These are phyloP conservation scores for Acanthoscelides obtectus DNA, from an alignment of 2,888 invertebrate genomes.

Conservation along the genomic window DNA sequence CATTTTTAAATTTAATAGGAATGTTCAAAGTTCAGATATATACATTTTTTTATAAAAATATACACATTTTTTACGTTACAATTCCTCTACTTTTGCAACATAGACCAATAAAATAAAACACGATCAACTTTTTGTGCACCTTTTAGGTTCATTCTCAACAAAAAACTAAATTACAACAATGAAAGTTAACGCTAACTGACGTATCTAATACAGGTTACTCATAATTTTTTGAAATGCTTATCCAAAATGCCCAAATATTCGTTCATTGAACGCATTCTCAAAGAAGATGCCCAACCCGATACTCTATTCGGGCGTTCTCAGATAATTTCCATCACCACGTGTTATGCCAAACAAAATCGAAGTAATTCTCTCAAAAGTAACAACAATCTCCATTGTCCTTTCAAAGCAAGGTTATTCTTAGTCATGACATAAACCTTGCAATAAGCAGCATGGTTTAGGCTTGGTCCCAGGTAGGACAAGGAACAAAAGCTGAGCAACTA, in stretches of 20 bases:
- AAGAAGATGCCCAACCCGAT: too few relatives aligned
- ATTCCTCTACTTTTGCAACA: background rate
- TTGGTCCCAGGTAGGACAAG: too few relatives aligned
- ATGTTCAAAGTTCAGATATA: conserved; percentile 37
- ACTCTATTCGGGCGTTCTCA: too few relatives aligned
- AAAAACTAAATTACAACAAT: background rate
- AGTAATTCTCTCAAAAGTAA: too few relatives aligned
- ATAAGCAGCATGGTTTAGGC: too few relatives aligned
- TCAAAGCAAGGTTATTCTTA: too few relatives aligned
- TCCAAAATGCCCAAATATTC: background rate
- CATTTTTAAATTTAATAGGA: conserved; percentile 29
- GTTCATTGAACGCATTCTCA: background rate
- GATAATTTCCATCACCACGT: too few relatives aligned
- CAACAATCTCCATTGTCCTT: too few relatives aligned
- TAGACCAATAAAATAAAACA: background rate
- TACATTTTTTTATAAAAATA: conserved; percentile 43
- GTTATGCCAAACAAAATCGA: too few relatives aligned
- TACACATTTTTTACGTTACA: conserved; percentile 23
- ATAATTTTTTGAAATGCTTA: background rate
- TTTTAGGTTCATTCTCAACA: background rate
- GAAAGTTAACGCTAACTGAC: background rate
- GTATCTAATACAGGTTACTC: background rate
- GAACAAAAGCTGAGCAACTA: too few relatives aligned
- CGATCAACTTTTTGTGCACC: background rate
- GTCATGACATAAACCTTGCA: too few relatives aligned